Conservation (phyloP, 2,888 invertebrate species). For the Eudasyphora cyanicolor region DNA sequence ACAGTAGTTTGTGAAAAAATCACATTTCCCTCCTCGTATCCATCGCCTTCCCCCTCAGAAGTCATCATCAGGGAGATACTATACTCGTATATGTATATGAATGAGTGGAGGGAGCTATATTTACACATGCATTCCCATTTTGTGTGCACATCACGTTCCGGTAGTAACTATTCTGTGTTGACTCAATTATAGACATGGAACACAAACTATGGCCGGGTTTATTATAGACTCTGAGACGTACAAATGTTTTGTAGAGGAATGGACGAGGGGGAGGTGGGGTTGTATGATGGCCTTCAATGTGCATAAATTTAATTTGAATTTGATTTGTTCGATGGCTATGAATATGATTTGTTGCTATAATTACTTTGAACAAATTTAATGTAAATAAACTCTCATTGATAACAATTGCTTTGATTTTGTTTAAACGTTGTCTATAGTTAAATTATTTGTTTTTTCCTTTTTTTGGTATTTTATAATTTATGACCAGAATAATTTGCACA, state of each 20-base stretch:
- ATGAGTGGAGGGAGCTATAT: neutral
- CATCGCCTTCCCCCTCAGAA: neutral
- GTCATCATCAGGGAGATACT: too few species aligned
- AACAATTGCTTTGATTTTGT: neutral
- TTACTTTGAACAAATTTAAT: conserved; percentile 11
- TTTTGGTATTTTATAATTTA: neutral
- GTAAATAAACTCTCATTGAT: neutral
- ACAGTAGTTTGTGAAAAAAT: neutral
- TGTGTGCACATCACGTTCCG: conserved; percentile 55
- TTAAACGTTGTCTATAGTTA: neutral
- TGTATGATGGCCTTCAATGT: conserved; percentile 24
- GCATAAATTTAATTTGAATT: conserved; percentile 35
- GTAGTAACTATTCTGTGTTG: conserved; percentile 19
- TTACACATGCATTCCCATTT: conserved; percentile 38
- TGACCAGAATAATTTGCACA: conserved; percentile 12
- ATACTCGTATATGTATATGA: neutral
- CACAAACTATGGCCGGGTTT: neutral
- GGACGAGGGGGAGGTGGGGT: neutral
- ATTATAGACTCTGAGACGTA: too few species aligned
- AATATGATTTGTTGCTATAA: conserved; percentile 30
- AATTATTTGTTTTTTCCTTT: neutral
- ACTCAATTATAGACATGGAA: conserved; percentile 39
- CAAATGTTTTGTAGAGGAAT: too few species aligned
- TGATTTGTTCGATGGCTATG: conserved; percentile 21
- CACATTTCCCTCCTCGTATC: neutral